Evolutionary conservation across 2,888 invertebrate species (phyloP).

Genomic region (Harmothoe impar): DNA sequence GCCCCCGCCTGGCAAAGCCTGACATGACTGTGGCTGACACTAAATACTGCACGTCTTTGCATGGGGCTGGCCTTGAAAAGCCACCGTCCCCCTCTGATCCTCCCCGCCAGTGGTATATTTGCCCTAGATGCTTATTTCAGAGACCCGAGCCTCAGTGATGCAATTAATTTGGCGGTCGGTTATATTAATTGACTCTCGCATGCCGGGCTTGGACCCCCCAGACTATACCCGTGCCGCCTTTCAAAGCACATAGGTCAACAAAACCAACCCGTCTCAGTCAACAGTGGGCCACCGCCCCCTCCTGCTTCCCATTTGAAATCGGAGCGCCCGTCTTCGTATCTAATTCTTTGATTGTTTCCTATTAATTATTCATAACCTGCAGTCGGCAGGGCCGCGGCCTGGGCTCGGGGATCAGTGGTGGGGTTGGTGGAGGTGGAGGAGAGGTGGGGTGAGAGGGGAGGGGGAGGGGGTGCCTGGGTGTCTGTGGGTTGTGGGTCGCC

Average conservation of each 20-base stretch:
- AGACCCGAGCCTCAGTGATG: conserved; percentile 50
- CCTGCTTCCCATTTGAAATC: conserved; percentile 29
- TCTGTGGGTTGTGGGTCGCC: conserved; percentile 49
- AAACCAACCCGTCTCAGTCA: conserved; percentile 38
- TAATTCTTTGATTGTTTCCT: conserved; percentile 53
- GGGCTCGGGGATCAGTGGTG: background rate
- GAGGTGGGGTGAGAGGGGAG: background rate
- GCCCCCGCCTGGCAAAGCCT: background rate
- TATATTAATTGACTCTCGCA: conserved; percentile 57
- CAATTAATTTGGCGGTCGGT: conserved; percentile 53
- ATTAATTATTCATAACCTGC: conserved; percentile 44
- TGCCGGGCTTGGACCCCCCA: background rate
- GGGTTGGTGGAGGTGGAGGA: background rate
- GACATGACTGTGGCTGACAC: conserved; percentile 12
- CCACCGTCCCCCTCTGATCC: background rate
- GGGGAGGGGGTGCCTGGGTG: background rate
- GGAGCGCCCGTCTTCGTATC: conserved; percentile 40
- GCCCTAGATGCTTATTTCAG: conserved; percentile 38
- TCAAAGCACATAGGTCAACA: conserved; percentile 55
- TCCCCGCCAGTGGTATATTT: conserved; percentile 26
- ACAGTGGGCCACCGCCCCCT: background rate
- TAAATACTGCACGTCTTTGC: conserved; percentile 43
- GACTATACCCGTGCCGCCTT: conserved; percentile 46
- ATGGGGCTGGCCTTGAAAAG: background rate
- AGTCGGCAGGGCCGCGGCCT: background rate